Evolutionary conservation across 1,140 invertebrate genomes (phyloP).

Genomic region (Ptiloglossa arizonensis): DNA sequence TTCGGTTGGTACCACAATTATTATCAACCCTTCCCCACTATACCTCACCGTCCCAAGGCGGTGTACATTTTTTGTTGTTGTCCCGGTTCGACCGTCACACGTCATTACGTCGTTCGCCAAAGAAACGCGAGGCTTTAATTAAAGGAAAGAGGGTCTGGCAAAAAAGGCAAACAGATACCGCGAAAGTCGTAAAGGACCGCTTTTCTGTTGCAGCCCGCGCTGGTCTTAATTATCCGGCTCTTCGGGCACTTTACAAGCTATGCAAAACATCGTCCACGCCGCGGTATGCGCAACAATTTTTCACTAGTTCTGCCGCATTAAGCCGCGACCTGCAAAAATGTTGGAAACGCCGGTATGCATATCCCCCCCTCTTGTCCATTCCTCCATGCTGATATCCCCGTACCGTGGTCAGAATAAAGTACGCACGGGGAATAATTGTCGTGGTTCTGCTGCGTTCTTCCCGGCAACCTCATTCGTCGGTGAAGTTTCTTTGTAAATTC

Average conservation of each 20-base stretch:
- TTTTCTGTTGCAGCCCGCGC: not conserved
- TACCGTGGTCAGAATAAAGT: conserved; percentile 37
- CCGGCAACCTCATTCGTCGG: conserved; percentile 5
- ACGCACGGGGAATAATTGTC: conserved; percentile 50
- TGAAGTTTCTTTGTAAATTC: conserved; percentile 24
- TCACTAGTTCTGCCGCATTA: conserved; percentile 42
- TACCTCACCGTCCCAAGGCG: too few species aligned
- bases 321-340: conserved; percentile 42
- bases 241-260: conserved; percentile 37
- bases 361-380: not conserved
- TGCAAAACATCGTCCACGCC: conserved; percentile 24
- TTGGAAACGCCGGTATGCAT: conserved; percentile 19
- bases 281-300: conserved; percentile 37
- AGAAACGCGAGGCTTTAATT: conserved; percentile 11
- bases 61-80: too few species aligned
- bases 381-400: not conserved
- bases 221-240: conserved; percentile 46
- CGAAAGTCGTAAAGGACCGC: conserved; percentile 6
- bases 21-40: too few species aligned
- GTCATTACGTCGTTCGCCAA: not conserved
- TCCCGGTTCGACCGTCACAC: not conserved
- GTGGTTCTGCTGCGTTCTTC: not conserved
- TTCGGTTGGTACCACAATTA: not conserved
- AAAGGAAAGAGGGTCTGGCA: not conserved
- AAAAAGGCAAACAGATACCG: not conserved